A percentile compares a stretch with the other conserved stretches of the same genome.
phyloP scores from a whole-genome alignment of 1,140 invertebrate genomes.

The Macrostomum lignano region DNA sequence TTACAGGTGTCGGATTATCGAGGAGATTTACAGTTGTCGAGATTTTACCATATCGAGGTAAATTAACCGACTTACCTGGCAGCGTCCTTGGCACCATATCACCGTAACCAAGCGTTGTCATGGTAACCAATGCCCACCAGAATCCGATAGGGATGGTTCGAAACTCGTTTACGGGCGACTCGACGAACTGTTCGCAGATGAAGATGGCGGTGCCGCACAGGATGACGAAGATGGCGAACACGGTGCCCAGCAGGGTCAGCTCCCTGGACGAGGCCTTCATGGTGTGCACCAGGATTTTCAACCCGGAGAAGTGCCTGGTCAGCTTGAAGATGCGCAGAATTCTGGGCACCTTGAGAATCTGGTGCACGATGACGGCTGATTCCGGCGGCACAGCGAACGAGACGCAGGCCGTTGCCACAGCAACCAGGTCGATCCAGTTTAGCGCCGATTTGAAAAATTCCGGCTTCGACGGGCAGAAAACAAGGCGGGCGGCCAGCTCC shows the following conservation, averaged over 20 bases:
- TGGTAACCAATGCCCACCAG: constrained; percentile 9
- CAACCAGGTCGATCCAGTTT: constrained; percentile 89
- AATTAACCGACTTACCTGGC: no score
- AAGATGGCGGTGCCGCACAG: constrained; percentile 7
- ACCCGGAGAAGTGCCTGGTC: constrained; percentile 7
- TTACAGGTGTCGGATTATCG: no score
- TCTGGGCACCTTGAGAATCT: constrained; percentile 7
- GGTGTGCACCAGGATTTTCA: constrained; percentile 31
- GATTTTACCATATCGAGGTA: no score
- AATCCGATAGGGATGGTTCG: constrained; percentile 8
- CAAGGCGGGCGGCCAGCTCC: constrained; percentile 16
- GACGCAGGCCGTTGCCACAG: constrained; percentile 98
- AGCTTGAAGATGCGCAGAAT: constrained; percentile 9
- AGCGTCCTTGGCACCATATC: constrained; percentile 35
- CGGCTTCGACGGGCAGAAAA: constrained; percentile 23
- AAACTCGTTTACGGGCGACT: constrained; percentile 8
- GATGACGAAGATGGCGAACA: constrained; percentile 34
- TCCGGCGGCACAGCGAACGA: constrained; percentile 37
- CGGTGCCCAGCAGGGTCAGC: constrained; percentile 88
- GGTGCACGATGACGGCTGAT: constrained; percentile 4
- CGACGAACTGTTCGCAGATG: constrained; percentile 7
- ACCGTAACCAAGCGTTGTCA: constrained; percentile 43
- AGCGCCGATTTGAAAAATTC: constrained; percentile 43
- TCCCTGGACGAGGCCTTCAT: constrained; percentile 91
- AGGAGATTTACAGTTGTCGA: no score